phyloP scores from a whole-genome alignment of 2,113 vertebrate species.

The Glaucomys volans region DNA sequence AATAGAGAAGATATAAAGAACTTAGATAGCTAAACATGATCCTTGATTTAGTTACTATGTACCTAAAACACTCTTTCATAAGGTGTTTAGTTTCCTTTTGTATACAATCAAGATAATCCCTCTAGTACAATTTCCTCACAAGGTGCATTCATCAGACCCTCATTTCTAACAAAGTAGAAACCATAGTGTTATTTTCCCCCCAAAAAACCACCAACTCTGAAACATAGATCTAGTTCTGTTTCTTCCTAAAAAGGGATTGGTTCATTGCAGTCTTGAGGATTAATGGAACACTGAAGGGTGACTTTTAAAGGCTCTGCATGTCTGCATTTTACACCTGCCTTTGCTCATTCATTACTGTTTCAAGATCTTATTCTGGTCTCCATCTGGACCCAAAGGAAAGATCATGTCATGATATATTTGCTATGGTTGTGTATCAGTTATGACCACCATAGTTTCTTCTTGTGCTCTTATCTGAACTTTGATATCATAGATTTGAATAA shows the following conservation, averaged over 20 bases:
- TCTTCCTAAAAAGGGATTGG: not conserved
- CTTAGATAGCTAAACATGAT: not conserved
- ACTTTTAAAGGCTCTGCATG: constrained; percentile 5
- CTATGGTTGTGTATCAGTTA: not conserved
- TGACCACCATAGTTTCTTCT: not conserved
- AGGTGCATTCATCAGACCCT: not conserved
- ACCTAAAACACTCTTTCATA: not conserved
- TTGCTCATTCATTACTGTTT: not conserved
- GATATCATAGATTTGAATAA: not conserved
- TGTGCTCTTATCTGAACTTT: not conserved
- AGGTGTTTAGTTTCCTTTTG: not conserved
- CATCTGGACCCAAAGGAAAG: not conserved
- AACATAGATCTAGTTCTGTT: not conserved
- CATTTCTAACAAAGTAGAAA: constrained; percentile 24
- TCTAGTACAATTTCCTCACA: not conserved
- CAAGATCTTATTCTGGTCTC: not conserved
- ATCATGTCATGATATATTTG: not conserved
- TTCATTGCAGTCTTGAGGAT: not conserved
- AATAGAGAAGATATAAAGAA: not conserved
- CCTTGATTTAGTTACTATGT: not conserved
- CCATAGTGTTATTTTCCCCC: not conserved
- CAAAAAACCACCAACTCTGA: not conserved
- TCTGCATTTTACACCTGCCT: not conserved
- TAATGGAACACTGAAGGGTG: not conserved
- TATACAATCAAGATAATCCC: constrained; percentile 3